Percentiles rank a stretch among this genome's conserved stretches.
These are phyloP conservation scores for Nephrocerus scutellatus DNA, from an alignment of 2,888 invertebrate species.

Conservation along the genomic window DNA sequence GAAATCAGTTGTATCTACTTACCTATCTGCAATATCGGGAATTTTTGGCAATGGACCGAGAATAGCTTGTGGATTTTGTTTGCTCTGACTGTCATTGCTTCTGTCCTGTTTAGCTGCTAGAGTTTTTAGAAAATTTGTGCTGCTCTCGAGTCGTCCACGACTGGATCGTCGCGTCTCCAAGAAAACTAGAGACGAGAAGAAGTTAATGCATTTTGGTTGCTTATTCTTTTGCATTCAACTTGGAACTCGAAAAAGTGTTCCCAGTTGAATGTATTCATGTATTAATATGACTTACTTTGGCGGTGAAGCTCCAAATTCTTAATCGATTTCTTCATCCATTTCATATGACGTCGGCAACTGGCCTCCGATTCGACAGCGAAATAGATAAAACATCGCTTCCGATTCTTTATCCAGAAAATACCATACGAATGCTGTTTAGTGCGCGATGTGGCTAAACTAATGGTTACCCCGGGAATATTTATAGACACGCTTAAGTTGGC, in stretches of 20 bases:
- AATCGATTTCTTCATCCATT: constrained; percentile 46
- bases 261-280: no score
- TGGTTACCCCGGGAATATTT: constrained; percentile 44
- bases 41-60: constrained; percentile 44
- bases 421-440: constrained; percentile 45
- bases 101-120: no score
- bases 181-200: constrained; percentile 28
- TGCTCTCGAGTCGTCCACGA: constrained; percentile 24
- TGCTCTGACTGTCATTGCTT: constrained; percentile 9
- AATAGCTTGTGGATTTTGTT: constrained; percentile 27
- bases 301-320: constrained; percentile 45
- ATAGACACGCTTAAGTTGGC: constrained; percentile 37
- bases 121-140: no score
- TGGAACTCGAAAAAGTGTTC: background rate
- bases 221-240: background rate
- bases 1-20: background rate
- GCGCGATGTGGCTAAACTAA: constrained; percentile 43
- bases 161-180: constrained; percentile 41
- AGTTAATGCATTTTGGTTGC: background rate
- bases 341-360: constrained; percentile 44
- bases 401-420: constrained; percentile 47
- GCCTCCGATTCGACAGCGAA: constrained; percentile 43
- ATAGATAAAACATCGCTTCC: constrained; percentile 44
- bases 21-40: constrained; percentile 33
- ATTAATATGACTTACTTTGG: constrained; percentile 25